A percentile compares a stretch with the other conserved stretches of the same genome.
Evolutionary conservation across 2,888 invertebrate genomes (phyloP).

Genomic region (Lepeophtheirus nordmannii): DNA sequence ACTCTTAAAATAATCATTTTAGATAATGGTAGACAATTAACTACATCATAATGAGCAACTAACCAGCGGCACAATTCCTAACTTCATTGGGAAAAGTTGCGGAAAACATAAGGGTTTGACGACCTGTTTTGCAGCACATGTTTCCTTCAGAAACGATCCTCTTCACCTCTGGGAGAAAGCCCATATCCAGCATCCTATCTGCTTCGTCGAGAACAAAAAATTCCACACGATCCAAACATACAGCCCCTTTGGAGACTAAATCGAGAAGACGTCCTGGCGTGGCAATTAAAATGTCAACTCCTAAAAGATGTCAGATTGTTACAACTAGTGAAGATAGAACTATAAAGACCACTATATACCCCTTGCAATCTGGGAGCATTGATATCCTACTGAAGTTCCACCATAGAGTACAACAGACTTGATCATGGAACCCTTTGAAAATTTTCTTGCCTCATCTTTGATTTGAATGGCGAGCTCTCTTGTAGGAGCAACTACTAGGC

Average conservation of each 20-base stretch:
- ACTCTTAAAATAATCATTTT: not conserved
- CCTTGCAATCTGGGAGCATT: not conserved
- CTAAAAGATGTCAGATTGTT: not conserved
- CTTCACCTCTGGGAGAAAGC: slow-evolving; percentile 40
- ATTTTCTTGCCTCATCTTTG: slow-evolving; percentile 65
- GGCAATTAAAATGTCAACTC: slow-evolving; percentile 45
- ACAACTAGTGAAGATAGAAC: not conserved
- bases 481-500: slow-evolving; percentile 73
- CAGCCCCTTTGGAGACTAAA: slow-evolving; percentile 43
- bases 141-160: slow-evolving; percentile 47
- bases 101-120: slow-evolving; percentile 55
- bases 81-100: slow-evolving; percentile 52
- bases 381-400: slow-evolving; percentile 47
- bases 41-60: not conserved
- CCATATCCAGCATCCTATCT: slow-evolving; percentile 62
- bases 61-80: slow-evolving; percentile 1
- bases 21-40: not conserved
- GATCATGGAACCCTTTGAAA: slow-evolving; percentile 55
- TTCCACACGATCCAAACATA: slow-evolving; percentile 43
- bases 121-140: slow-evolving; percentile 41
- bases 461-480: slow-evolving; percentile 81
- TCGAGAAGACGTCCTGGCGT: slow-evolving; percentile 56
- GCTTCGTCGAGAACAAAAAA: slow-evolving; percentile 64
- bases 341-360: not conserved
- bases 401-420: slow-evolving; percentile 66